Percentiles rank a stretch among this genome's conserved stretches.
Evolutionary conservation across 53 echinoderm and acorn worm species (phyloP).

Genomic region (Henricia sp.): DNA sequence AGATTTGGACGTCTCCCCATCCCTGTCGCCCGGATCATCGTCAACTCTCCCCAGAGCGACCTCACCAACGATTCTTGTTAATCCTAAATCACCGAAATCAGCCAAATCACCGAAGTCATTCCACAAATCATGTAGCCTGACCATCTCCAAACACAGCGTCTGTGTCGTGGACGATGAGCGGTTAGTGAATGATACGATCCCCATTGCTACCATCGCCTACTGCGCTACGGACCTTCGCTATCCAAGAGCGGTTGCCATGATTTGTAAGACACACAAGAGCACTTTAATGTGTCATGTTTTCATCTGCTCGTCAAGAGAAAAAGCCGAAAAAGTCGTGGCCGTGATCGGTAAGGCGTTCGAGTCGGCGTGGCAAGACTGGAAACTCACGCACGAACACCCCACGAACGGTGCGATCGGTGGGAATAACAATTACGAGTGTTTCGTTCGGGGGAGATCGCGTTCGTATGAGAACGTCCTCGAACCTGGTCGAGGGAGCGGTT

Average conservation of each 20-base stretch:
- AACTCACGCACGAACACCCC: slow-evolving; percentile 13
- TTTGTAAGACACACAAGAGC: slow-evolving; percentile 53
- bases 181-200: slow-evolving; percentile 56
- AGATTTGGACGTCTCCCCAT: slow-evolving; percentile 7
- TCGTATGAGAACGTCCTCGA: background rate
- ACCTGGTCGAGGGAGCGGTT: background rate
- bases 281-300: slow-evolving; percentile 70
- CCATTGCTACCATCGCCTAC: slow-evolving; percentile 74
- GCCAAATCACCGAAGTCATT: slow-evolving; percentile 20
- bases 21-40: background rate
- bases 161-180: slow-evolving; percentile 60
- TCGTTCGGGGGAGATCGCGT: slow-evolving; percentile 24
- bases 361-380: slow-evolving; percentile 75
- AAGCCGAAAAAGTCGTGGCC: slow-evolving; percentile 67
- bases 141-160: slow-evolving; percentile 60
- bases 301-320: slow-evolving; percentile 56
- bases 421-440: slow-evolving; percentile 33
- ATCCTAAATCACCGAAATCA: slow-evolving; percentile 25
- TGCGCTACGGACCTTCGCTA: slow-evolving; percentile 78
- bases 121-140: slow-evolving; percentile 55
- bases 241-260: slow-evolving; percentile 68
- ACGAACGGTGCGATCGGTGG: background rate
- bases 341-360: slow-evolving; percentile 70
- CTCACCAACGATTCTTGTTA: background rate
- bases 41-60: slow-evolving; percentile 8